Conservation (phyloP, 2,888 invertebrate genomes). For the Cephonodes hylas region DNA sequence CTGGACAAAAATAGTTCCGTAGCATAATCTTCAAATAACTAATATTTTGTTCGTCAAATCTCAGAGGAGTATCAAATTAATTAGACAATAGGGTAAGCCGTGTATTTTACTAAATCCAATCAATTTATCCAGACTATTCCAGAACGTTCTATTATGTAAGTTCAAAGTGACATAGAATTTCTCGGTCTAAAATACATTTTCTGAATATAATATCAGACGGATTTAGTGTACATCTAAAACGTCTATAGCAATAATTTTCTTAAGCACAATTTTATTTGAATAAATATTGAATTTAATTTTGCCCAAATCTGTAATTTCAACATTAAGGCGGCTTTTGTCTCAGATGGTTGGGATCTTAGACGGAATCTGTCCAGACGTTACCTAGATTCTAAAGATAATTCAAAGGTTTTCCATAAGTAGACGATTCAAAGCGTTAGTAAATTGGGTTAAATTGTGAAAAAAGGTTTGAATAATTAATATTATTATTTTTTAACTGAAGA, state of each 20-base stretch:
- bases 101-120: neutral
- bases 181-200: neutral
- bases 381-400: too few species aligned
- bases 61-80: neutral
- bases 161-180: neutral
- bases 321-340: too few species aligned
- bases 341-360: too few species aligned
- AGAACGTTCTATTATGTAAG: neutral
- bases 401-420: too few species aligned
- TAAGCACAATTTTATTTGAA: neutral
- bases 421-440: too few species aligned
- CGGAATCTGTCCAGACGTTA: too few species aligned
- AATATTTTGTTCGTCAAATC: neutral
- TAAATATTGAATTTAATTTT: neutral
- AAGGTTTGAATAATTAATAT: too few species aligned
- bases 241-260: too few species aligned
- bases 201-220: neutral
- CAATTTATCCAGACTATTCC: neutral
- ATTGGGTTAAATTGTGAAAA: too few species aligned
- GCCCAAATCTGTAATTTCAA: neutral
- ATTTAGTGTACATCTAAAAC: neutral
- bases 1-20: too few species aligned
- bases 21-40: neutral
- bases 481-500: too few species aligned
- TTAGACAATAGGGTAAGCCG: neutral